These are phyloP conservation scores for Gorsachius goisagi DNA, from an alignment of 2,113 vertebrate genomes.

Conservation along the genomic window DNA sequence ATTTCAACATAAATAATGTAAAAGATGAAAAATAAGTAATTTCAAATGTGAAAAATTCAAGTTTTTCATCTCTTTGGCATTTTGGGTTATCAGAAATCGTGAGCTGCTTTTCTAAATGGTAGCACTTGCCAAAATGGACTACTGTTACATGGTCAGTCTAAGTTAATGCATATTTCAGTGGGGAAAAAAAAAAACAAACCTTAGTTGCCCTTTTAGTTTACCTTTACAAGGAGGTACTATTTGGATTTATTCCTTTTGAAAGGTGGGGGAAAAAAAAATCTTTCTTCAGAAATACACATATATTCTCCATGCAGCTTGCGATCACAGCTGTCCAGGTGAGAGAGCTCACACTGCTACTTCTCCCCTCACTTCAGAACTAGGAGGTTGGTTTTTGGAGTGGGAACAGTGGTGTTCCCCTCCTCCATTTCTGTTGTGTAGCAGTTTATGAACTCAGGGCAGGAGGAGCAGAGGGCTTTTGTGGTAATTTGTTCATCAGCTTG, in stretches of 20 bases:
- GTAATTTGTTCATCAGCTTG: not conserved
- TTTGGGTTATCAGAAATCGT: not conserved
- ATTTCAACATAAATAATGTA: not conserved
- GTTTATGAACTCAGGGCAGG: not conserved
- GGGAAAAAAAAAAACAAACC: not conserved
- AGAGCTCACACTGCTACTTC: not conserved
- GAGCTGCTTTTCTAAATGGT: not conserved
- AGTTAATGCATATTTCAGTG: not conserved
- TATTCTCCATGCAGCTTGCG: not conserved
- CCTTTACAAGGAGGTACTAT: not conserved
- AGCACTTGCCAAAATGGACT: not conserved
- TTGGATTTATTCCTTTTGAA: not conserved
- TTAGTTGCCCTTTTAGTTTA: not conserved
- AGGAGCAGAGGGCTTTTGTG: not conserved
- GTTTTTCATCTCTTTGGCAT: not conserved
- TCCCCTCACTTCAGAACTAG: not conserved
- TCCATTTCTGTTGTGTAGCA: not conserved
- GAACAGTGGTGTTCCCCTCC: not conserved
- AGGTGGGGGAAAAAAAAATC: not conserved
- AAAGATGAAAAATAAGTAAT: not conserved
- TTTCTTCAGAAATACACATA: not conserved
- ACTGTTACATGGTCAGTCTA: not conserved
- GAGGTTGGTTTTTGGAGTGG: not conserved
- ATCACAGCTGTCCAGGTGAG: not conserved
- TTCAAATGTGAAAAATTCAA: not conserved